Conservation (phyloP, 2,797 vertebrate species). For the Phoebastria nigripes region DNA sequence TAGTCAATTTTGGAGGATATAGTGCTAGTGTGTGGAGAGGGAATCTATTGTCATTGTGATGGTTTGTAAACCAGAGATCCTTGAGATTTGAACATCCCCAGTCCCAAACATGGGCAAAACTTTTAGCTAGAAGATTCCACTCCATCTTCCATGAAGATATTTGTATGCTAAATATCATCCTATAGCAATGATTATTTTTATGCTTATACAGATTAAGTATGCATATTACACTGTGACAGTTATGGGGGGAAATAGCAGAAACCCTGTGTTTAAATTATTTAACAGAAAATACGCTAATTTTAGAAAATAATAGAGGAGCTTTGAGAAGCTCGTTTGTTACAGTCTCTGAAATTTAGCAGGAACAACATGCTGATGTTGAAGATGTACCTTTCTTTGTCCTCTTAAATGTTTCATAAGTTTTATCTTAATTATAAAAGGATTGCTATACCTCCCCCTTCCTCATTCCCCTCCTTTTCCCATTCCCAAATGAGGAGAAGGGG, state of each 20-base stretch:
- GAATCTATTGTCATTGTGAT: background rate
- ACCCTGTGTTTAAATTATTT: background rate
- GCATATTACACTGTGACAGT: background rate
- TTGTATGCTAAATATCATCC: background rate
- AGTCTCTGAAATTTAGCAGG: background rate
- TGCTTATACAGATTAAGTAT: background rate
- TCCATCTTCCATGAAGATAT: background rate
- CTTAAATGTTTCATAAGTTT: background rate
- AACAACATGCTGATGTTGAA: background rate
- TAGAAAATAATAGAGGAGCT: background rate
- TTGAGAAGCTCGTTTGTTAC: background rate
- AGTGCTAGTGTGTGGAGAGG: background rate
- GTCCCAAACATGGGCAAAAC: background rate
- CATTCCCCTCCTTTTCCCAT: background rate
- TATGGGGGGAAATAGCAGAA: background rate
- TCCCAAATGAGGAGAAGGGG: background rate
- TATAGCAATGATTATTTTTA: background rate
- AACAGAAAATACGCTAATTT: background rate
- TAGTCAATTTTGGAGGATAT: background rate
- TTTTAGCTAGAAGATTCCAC: background rate
- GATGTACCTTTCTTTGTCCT: background rate
- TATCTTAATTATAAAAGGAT: background rate
- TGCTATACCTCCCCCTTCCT: background rate
- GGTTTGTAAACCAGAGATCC: background rate
- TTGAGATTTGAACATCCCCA: background rate